Percentiles rank a stretch among this genome's conserved stretches.
These are phyloP conservation scores for Xestia rhomboidea DNA, from an alignment of 2,888 invertebrate species.

Conservation along the genomic window DNA sequence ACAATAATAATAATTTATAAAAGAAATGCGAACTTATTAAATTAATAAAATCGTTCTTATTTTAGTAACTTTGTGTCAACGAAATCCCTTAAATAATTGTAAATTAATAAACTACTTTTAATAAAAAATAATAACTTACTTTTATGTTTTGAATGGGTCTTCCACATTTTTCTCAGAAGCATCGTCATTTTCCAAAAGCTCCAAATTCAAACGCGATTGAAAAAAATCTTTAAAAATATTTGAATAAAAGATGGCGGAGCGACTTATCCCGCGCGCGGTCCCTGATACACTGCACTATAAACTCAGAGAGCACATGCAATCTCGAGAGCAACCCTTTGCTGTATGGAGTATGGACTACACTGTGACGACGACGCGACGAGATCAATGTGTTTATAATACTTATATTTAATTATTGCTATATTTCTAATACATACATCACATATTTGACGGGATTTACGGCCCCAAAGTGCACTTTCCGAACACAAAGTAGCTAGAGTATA, in stretches of 20 bases:
- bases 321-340: constrained; percentile 76
- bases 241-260: constrained; percentile 56
- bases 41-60: background rate
- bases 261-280: constrained; percentile 80
- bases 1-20: background rate
- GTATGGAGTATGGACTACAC: constrained; percentile 68
- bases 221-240: constrained; percentile 29
- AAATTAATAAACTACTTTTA: too few relatives aligned
- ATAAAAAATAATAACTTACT: constrained; percentile 82
- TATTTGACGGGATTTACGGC: constrained; percentile 30
- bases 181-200: constrained; percentile 86
- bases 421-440: constrained; percentile 23
- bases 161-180: constrained; percentile 92
- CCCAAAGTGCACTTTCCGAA: constrained; percentile 1
- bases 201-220: constrained; percentile 7
- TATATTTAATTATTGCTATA: constrained; percentile 29
- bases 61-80: background rate
- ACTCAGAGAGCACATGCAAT: constrained; percentile 63
- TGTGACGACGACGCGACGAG: constrained; percentile 48
- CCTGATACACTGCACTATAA: constrained; percentile 70
- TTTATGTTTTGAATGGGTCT: constrained; percentile 92
- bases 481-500: constrained; percentile 17
- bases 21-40: background rate
- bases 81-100: background rate
- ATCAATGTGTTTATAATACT: constrained; percentile 47